These are phyloP conservation scores for Pseudomyrmex concolor DNA, from an alignment of 1,140 invertebrate genomes.

Conservation along the genomic window DNA sequence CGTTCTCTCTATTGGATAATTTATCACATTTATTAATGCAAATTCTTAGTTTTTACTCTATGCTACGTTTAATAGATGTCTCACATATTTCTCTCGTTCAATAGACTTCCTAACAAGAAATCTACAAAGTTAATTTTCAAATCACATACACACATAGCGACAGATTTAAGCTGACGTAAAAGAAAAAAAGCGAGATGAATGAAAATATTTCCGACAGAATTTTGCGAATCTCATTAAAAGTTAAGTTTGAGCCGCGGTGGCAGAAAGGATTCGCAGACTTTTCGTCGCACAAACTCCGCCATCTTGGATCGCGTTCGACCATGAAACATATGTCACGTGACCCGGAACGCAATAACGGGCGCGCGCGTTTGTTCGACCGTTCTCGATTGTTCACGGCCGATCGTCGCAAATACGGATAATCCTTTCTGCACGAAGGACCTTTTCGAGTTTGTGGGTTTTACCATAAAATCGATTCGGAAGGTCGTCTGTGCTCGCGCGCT, in stretches of 20 bases:
- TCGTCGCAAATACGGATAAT: slow-evolving; percentile 59
- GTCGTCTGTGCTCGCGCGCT: background rate
- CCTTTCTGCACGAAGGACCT: slow-evolving; percentile 52
- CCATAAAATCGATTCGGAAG: slow-evolving; percentile 43
- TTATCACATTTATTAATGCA: background rate
- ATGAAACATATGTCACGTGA: slow-evolving; percentile 62
- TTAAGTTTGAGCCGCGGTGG: slow-evolving; percentile 53
- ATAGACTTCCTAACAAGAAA: slow-evolving; percentile 16
- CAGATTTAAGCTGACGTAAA: slow-evolving; percentile 54
- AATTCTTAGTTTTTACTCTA: background rate
- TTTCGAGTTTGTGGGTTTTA: slow-evolving; percentile 31
- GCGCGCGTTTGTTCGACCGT: slow-evolving; percentile 24
- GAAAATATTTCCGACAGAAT: slow-evolving; percentile 56
- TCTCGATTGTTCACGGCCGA: slow-evolving; percentile 42
- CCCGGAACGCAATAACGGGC: slow-evolving; percentile 44
- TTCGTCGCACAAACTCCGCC: slow-evolving; percentile 43
- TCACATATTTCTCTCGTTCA: slow-evolving; percentile 4
- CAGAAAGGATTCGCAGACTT: slow-evolving; percentile 6
- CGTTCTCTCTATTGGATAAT: too few species aligned
- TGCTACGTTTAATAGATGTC: slow-evolving; percentile 14
- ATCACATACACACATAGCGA: slow-evolving; percentile 14
- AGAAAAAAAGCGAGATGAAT: background rate
- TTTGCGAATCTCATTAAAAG: slow-evolving; percentile 71
- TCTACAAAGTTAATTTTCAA: slow-evolving; percentile 38
- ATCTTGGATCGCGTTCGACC: slow-evolving; percentile 54